Percentiles rank a stretch among this genome's conserved stretches.
phyloP scores from a whole-genome alignment of 2,113 vertebrate genomes.

The Setophaga kirtlandii region DNA sequence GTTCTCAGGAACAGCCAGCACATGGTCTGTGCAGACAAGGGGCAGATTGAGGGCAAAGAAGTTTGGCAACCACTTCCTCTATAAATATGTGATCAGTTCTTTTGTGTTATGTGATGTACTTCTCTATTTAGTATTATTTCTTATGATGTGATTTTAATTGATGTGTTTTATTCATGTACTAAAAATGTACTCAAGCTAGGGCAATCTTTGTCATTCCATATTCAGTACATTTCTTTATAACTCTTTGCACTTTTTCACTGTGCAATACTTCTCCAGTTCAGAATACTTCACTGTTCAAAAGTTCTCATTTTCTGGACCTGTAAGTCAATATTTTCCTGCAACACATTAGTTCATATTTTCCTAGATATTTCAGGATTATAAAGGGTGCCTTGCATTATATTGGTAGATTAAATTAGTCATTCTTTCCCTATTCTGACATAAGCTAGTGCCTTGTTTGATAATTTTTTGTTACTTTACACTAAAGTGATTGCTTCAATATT shows the following conservation, averaged over 20 bases:
- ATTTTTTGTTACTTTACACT: neutral
- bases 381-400: neutral
- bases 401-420: neutral
- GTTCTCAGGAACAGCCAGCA: neutral
- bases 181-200: neutral
- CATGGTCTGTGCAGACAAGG: neutral
- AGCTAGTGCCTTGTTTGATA: neutral
- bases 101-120: neutral
- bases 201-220: neutral
- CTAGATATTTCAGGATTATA: neutral
- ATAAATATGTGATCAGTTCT: neutral
- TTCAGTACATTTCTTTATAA: neutral
- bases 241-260: neutral
- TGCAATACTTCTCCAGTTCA: neutral
- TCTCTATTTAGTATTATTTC: neutral
- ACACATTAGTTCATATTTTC: neutral
- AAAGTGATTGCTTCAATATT: neutral
- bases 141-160: neutral
- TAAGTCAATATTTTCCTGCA: neutral
- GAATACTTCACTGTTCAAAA: neutral
- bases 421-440: neutral
- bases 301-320: accelerated
- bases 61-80: neutral
- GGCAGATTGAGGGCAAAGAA: neutral
- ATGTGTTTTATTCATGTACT: neutral